Base-by-base conservation (phyloP, 2,797 vertebrate genomes). In the Siniperca scherzeri region DNA sequence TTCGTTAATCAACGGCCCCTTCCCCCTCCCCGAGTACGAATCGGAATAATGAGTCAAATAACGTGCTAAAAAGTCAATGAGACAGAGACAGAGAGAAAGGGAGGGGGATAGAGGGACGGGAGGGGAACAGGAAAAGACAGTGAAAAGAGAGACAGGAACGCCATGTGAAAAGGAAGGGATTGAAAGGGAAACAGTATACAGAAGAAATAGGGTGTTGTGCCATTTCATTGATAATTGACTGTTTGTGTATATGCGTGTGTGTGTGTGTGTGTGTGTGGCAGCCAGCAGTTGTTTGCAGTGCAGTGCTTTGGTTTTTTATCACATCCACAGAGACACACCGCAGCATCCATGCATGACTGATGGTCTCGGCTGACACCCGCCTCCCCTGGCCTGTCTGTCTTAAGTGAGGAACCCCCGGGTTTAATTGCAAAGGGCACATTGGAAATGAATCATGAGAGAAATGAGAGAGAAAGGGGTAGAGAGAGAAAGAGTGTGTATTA, bases 1-100 rank as follows among this genome's bases (percentile, higher is more conserved):
- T 96, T 78, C 93, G 94, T 97, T 97, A 97, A 97, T 97, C 97
- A 97, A 76, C 53, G 1, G 30, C 44, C 83, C 87, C 84, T 67
- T 72, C 87, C 87, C 89, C 90, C 95, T 66, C 76, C 83, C 74
- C 90, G 95, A 95, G 96, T 96, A 95, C 93, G 94, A 96, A 97
- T 96, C 94, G 93, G 94, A 96, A 97, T 97, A 98, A 98, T 97
- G 97, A 98, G 97, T 98, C 96, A 97, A 98, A 97, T 98, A 97
- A 96, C 91, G 96, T 96, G 94, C 96, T 96, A 95, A 97, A 97
- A 96, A 96, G 95, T 94, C 95, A 96, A 95, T 94, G 97, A 97
- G 96, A 96, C 97, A 96, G 94, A 96, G 69, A 27, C 46, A 82
- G 86, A 89, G 94, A 95, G 89, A 91, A 91, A 90, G 94, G 11